phyloP scores from a whole-genome alignment of 2,113 vertebrate genomes.

The Percopsis transmontana region DNA sequence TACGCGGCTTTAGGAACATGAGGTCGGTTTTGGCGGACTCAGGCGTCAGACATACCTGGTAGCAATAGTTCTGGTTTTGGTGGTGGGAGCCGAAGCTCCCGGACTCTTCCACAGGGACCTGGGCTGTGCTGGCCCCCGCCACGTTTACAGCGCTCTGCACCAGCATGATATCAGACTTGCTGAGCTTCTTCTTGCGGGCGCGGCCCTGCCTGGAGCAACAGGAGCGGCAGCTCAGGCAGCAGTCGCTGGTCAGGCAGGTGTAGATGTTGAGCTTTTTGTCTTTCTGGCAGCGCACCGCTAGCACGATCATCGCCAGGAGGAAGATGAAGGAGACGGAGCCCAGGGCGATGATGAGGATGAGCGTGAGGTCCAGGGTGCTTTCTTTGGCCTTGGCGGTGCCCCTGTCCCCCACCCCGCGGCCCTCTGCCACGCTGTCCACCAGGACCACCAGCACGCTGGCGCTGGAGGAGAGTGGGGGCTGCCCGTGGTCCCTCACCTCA shows the following conservation, averaged over 20 bases:
- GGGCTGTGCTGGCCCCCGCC: slow-evolving; percentile 79
- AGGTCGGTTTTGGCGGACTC: slow-evolving; percentile 98
- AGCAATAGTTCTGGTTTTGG: slow-evolving; percentile 97
- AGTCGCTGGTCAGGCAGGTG: slow-evolving; percentile 89
- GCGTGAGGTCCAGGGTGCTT: slow-evolving; percentile 87
- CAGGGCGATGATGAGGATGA: slow-evolving; percentile 95
- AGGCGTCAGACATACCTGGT: slow-evolving; percentile 97
- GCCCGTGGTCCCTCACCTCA: slow-evolving; percentile 94
- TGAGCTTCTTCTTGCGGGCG: slow-evolving; percentile 96
- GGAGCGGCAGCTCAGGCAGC: slow-evolving; percentile 87
- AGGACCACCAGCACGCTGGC: slow-evolving; percentile 86
- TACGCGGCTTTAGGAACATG: slow-evolving; percentile 98
- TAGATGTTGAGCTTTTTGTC: slow-evolving; percentile 96
- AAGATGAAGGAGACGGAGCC: slow-evolving; percentile 96
- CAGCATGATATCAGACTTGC: slow-evolving; percentile 98
- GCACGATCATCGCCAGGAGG: slow-evolving; percentile 94
- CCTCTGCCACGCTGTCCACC: slow-evolving; percentile 86
- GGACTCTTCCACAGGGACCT: slow-evolving; percentile 88
- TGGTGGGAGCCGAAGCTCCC: slow-evolving; percentile 91
- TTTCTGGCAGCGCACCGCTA: slow-evolving; percentile 95
- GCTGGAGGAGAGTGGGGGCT: slow-evolving; percentile 93
- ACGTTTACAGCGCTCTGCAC: slow-evolving; percentile 86
- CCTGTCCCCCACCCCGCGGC: slow-evolving; percentile 57
- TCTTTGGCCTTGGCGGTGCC: slow-evolving; percentile 77
- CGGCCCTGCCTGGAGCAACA: slow-evolving; percentile 90